Base-by-base conservation (phyloP, 2,888 invertebrate species). In the Iphiclides podalirius region DNA sequence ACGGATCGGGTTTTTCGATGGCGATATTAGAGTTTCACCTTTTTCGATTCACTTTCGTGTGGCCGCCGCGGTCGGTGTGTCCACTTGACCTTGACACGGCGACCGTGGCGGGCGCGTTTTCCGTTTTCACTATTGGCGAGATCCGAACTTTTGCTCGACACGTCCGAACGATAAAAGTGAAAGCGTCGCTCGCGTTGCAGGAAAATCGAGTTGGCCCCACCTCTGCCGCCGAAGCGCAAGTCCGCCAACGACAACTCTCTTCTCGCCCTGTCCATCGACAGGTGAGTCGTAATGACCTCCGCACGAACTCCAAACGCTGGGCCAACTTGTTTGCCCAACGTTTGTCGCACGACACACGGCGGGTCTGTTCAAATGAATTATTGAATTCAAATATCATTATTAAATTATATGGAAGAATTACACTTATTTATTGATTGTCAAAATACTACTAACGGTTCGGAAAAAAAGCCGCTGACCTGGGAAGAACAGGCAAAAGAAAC, bases 201-300 rank as follows among this genome's bases (percentile, higher is more conserved):
- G 77, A 90, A 90, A 78, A 84, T 90, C 64, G 90, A 90, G 66
- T 92, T 93, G 72, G 95, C 95, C 58, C 95, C 95, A 47, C 95
- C 95, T 26, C 76, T 95, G 66, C 95, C 95, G 56, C 95, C 95
- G 49, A 95, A 95, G 86, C 92, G 93, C 79, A 89, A 91, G 68
- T 86, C 87, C 3, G 79, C 88, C 13, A 86, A 83, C 64, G 89
- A 89, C 64, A 87, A 79, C 74, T 81, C 85, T 58, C 79, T 84
- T 74, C 79, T 83, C 73, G 75, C 91, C 84, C 71, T 90, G 81
- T 84, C 92, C 85, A 75, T 89, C 88, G 78, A 92, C 90, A 73
- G 93, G 92, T 84, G 91, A 91, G 74, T n/a, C 75, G 52, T n/a
- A 43, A 53, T 46, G 44, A 45, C 46, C 52, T 49, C 8, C 20